Percentiles rank a stretch among this genome's conserved stretches.
phyloP scores from a whole-genome alignment of 2,113 vertebrate species.

The Lates calcarifer region DNA sequence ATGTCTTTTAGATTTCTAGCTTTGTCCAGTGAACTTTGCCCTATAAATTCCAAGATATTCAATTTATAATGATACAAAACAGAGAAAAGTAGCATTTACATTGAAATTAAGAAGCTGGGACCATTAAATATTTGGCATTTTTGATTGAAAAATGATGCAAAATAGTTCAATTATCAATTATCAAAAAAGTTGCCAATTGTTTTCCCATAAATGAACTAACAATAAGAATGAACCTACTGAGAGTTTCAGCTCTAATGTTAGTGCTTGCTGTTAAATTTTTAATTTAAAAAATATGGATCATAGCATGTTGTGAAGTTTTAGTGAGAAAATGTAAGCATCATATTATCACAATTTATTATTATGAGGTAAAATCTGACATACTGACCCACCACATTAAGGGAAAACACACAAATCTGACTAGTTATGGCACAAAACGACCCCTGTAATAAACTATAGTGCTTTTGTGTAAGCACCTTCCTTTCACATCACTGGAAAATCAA shows the following conservation, averaged over 20 bases:
- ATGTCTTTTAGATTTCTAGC: neutral
- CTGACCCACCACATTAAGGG: neutral
- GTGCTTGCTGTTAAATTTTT: neutral
- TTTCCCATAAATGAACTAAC: too few species aligned
- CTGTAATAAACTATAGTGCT: conserved; percentile 10
- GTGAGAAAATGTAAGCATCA: neutral
- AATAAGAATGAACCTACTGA: too few species aligned
- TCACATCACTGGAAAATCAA: conserved; percentile 56
- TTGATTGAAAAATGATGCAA: neutral
- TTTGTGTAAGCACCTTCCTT: conserved; percentile 20
- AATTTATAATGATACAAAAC: neutral
- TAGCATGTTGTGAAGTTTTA: neutral
- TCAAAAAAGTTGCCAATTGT: too few species aligned
- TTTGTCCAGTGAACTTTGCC: neutral
- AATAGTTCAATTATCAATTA: neutral
- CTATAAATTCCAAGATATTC: too few species aligned
- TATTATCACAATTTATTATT: neutral
- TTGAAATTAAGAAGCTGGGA: neutral
- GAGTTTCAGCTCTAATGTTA: too few species aligned
- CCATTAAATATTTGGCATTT: neutral
- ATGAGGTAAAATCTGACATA: neutral
- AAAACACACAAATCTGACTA: neutral
- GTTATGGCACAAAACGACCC: neutral
- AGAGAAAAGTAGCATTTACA: neutral
- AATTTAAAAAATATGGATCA: neutral